Evolutionary conservation across 23 tunicate species (phyloP).

Genomic region (Aplidium turbinatum): DNA sequence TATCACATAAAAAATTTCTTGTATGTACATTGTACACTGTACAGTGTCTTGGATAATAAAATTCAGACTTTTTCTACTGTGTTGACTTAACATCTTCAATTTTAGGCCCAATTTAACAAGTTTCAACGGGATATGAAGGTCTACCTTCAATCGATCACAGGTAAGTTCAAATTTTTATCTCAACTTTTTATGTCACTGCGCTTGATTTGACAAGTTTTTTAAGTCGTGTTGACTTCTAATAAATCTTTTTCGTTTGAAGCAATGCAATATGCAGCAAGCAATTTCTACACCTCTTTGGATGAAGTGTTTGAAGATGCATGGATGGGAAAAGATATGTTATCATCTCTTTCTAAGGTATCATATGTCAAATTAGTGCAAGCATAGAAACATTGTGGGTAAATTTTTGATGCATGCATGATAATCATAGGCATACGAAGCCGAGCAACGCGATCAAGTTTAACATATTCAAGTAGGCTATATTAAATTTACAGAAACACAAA

Average conservation of each 20-base stretch:
- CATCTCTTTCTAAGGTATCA: slow-evolving; percentile 64
- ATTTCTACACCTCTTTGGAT: slow-evolving; percentile 56
- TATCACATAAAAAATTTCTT: too few species aligned
- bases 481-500: too few species aligned
- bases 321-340: slow-evolving; percentile 74
- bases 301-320: slow-evolving; percentile 91
- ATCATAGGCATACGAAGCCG: too few species aligned
- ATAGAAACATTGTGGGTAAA: background rate
- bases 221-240: background rate
- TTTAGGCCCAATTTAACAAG: slow-evolving; percentile 74
- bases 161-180: slow-evolving; percentile 30
- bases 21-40: too few species aligned
- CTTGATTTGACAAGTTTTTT: background rate
- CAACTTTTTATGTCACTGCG: too few species aligned
- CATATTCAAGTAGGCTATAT: too few species aligned
- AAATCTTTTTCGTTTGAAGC: slow-evolving; percentile 26
- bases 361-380: too few species aligned
- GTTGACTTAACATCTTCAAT: background rate
- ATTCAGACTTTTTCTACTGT: too few species aligned
- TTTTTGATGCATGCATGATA: too few species aligned
- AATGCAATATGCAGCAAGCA: slow-evolving; percentile 61
- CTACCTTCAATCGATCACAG: slow-evolving; percentile 65
- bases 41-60: too few species aligned
- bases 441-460: too few species aligned
- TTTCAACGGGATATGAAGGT: slow-evolving; percentile 79